Percentiles rank a stretch among this genome's conserved stretches.
Evolutionary conservation across 1,140 invertebrate species (phyloP).

Genomic region (Heliconius melpomene): DNA sequence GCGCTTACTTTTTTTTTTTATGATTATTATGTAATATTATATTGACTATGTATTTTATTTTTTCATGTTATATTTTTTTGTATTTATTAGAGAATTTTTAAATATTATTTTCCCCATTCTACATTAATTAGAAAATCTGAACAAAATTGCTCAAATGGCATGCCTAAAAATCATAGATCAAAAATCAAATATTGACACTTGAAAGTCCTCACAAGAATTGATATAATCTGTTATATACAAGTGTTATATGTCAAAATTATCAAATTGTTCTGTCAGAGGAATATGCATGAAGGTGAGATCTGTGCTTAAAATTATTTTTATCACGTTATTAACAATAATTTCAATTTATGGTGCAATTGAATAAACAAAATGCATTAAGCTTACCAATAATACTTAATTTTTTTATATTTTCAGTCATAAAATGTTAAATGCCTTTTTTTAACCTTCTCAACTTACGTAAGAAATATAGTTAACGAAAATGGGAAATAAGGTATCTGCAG

Average conservation of each 20-base stretch:
- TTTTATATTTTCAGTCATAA: slow-evolving; percentile 23
- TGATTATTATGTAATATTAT: too few relatives aligned
- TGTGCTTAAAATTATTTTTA: background rate
- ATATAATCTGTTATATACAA: background rate
- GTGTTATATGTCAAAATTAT: background rate
- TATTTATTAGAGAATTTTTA: too few relatives aligned
- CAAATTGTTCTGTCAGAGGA: background rate
- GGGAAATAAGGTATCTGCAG: slow-evolving; percentile 84
- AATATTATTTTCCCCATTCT: too few relatives aligned
- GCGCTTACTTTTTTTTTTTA: too few relatives aligned
- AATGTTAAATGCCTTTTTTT: slow-evolving; percentile 36
- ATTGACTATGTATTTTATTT: too few relatives aligned
- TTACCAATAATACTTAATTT: background rate
- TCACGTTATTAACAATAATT: background rate
- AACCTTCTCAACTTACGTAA: slow-evolving; percentile 74
- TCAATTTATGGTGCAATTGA: background rate
- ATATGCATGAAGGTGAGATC: background rate
- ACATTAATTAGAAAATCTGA: too few relatives aligned
- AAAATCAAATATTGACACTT: too few relatives aligned
- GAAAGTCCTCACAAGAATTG: background rate
- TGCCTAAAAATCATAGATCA: too few relatives aligned
- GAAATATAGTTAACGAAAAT: slow-evolving; percentile 69
- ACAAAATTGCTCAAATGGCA: too few relatives aligned
- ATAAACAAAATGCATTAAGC: background rate
- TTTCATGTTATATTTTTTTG: too few relatives aligned